Base-by-base conservation (phyloP, 2,113 vertebrate species). In the Gopherus evgoodei region DNA sequence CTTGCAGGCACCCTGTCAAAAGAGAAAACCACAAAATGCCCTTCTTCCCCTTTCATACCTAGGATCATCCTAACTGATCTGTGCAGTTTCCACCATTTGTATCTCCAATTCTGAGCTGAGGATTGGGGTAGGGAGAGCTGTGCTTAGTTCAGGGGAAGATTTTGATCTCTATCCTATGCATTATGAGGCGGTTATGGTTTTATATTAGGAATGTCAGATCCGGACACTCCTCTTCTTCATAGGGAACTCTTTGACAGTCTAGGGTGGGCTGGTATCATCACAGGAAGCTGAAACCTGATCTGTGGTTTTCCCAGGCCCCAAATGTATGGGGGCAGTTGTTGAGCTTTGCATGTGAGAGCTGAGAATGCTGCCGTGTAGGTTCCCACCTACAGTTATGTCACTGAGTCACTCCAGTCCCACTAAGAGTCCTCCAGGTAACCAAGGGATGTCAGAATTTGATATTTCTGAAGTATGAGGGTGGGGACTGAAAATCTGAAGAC, bases 1-100 rank as follows among this genome's bases (percentile, higher is more conserved):
- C 83, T 94, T 86, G 76, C 72, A 76, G 87, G 89, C 84, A 91
- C 78, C 38, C 76, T 83, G 83, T 93, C 75, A 92, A 89, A 96
- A 95, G 87, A 87, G 35, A 22, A 96, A 93, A 91, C 57, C 1
- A 1, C 17, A 7, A 75, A 44, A 35, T 52, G 53, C 35, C 49
- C 72, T 38, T 54, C 3, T 25, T 53, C 53, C 31, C 52, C 21
- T 27, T 31, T 50, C 62, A 69, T 47, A 78, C 75, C 24, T 47
- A 25, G 75, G 12, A 12, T 83, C 42, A 47, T 47, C 42, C 86
- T 47, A 35, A 22, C 3, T 59, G 69, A 57, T 85, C 91, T 38
- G 54, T 86, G 16, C 5, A 0, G 35, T 88, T 97, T 88, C 86
- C 84, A 4, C 72, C 87, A 84, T 84, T 90, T 56, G 87, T 88